Percentiles rank a stretch among this genome's conserved stretches.
phyloP scores from a whole-genome alignment of 2,888 invertebrate genomes.

The Tachystola acroxantha region DNA sequence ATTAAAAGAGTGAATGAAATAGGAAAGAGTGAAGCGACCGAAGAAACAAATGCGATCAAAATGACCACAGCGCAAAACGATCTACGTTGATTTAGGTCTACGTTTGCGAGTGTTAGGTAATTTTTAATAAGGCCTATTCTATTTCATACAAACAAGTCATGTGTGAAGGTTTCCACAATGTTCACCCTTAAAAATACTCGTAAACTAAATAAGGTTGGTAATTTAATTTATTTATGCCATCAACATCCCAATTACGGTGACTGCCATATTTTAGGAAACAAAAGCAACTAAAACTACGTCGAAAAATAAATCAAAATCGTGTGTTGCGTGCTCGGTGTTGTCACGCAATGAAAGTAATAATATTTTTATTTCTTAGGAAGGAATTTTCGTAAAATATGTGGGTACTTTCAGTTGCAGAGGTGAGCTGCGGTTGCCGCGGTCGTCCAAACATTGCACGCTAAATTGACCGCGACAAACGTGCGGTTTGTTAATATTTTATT shows the following conservation, averaged over 20 bases:
- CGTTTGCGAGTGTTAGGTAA: no score
- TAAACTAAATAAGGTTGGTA: conserved; percentile 1
- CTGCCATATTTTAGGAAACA: conserved; percentile 30
- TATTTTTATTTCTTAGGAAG: conserved; percentile 24
- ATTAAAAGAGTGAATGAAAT: no score
- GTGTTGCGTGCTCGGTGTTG: conserved; percentile 47
- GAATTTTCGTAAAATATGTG: conserved; percentile 43
- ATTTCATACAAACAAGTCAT: no score
- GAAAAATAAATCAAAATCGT: conserved; percentile 49
- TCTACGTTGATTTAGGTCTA: no score
- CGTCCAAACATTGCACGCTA: conserved; percentile 29
- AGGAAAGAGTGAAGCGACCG: no score
- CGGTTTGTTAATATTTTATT: conserved; percentile 4
- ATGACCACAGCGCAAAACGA: no score
- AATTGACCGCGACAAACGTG: conserved; percentile 20
- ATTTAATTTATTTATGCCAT: conserved; percentile 16
- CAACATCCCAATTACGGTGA: conserved; percentile 38
- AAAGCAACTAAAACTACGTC: conserved; percentile 31
- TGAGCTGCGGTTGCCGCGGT: conserved; percentile 19
- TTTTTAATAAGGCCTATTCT: no score
- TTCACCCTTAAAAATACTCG: no score
- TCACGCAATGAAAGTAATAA: conserved; percentile 57
- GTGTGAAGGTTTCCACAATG: no score
- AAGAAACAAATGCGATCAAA: no score
- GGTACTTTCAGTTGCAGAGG: conserved; percentile 30